Evolutionary conservation across 1,140 invertebrate genomes (phyloP), one percentile per base, ranked within the genome.

Genomic region (Drosophila athabasca): DNA sequence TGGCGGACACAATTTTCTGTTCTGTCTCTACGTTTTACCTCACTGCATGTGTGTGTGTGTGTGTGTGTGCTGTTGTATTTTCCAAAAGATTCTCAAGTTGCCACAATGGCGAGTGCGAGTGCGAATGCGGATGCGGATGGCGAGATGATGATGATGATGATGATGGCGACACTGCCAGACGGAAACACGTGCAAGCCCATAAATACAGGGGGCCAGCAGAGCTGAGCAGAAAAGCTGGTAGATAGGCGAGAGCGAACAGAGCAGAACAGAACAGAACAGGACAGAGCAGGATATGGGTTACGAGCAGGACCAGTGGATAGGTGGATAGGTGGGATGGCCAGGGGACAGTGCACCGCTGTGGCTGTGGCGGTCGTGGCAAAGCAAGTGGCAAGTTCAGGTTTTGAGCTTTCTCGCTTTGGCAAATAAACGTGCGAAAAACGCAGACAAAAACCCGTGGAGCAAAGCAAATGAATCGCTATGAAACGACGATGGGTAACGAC

Each of bases 151-250:
- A 54, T 49, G 53, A 19, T 19, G 17, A 49, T 45, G 64, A 45
- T 15, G 61, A 64, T 62, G 76, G 70, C 74, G 71, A 75, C 79
- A 78, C 62, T 69, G 66, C 49, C 43, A 67, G 51, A 64, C 55
- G 80, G 80, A 72, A 83, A 80, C 76, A 85, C 76, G 73, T 77
- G 81, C 60, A 68, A 69, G 48, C 52, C 71, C 68, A 74, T 76
- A 76, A 80, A 73, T 83, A 70, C 70, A 65, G 45, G 48, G 48
- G 19, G 43, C 29, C 53, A 22, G 50, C 46, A 9, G 44, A 46
- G 13, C 24, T 26, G 24, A 44, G 5, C 41, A 6, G 57, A 6
- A 8, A 22, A 43, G 53, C 17, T 13, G 35, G 35, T 1, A 13
- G 39, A 48, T 29, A 17, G 5, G 24, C 13, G 31, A 39, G 31